Evolutionary conservation across 2,888 invertebrate species (phyloP), one percentile per base, ranked within the genome.

Genomic region (Cosmopolites sordidus): DNA sequence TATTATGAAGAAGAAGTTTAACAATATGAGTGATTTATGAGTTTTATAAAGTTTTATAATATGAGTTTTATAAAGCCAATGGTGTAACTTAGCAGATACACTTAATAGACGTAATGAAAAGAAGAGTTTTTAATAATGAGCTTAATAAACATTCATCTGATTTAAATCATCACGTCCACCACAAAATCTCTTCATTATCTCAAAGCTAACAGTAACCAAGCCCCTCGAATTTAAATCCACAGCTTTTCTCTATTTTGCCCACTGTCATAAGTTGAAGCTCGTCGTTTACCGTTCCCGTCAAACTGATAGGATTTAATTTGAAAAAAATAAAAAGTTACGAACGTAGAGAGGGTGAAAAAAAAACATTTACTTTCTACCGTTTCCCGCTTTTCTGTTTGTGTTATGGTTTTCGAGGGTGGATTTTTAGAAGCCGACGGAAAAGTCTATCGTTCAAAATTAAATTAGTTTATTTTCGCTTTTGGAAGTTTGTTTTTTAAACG

Each of bases 251-350:
- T 4, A 33, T 33, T 33, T n/a, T n/a, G 12, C 33, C 33, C 33
- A 33, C 33, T 33, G 33, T 33, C 33, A 33, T 33, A 33, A 33
- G 54, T 53, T 58, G 45, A 51, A 60, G 54, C 48, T 58, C 4
- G 22, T 8, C 22, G 8, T 22, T 22, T 8, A 8, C 22, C 3
- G 22, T 22, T 5, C 50, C 30, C 16, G 38, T 53, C 54, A 57
- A 58, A 61, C 61, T 61, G 64, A 64, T 65, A 58, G 61, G 58
- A 63, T 64, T 65, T 62, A 62, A 64, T 65, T 65, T 60, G 56
- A 62, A 62, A 65, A 65, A 51, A 48, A 56, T 51, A 56, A 58
- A 51, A 46, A 54, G 51, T 53, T 37, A 4, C 14, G 12, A 37
- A n/a, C 6, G 37, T 37, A n/a, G 37, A 11, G 40, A 9, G 8